A percentile compares a stretch with the other conserved stretches of the same genome.
These are phyloP conservation scores for Lasioglossum leucozonium DNA, from an alignment of 2,888 invertebrate species.

Conservation along the genomic window DNA sequence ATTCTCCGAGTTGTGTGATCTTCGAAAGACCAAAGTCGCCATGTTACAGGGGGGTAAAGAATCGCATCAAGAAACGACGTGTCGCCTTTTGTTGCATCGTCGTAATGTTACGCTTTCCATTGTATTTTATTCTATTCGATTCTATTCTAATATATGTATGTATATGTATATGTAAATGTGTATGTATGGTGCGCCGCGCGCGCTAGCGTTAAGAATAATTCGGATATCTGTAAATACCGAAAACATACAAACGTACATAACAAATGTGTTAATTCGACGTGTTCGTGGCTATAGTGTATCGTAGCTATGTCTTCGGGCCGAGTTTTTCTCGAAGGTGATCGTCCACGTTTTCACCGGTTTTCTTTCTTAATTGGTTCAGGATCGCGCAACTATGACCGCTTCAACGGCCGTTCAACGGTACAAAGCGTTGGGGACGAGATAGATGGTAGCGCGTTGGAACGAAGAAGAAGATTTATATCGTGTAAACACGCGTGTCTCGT, in stretches of 20 bases:
- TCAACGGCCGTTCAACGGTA: neutral
- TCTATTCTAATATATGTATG: neutral
- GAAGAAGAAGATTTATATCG: no score
- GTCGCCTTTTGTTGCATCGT: constrained; percentile 18
- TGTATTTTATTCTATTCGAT: neutral
- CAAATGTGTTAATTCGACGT: constrained; percentile 19
- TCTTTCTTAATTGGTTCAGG: neutral
- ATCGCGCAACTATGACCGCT: neutral
- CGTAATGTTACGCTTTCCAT: constrained; percentile 1
- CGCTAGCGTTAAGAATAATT: constrained; percentile 23
- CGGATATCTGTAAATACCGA: constrained; percentile 48
- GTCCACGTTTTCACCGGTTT: constrained; percentile 1
- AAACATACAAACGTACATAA: neutral
- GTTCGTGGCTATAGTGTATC: constrained; percentile 16
- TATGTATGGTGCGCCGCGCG: neutral
- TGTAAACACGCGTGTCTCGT: neutral
- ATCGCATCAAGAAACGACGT: constrained; percentile 12
- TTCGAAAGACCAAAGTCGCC: constrained; percentile 14
- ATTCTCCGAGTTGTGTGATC: constrained; percentile 50
- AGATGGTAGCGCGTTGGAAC: neutral
- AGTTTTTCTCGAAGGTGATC: constrained; percentile 19
- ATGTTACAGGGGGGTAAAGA: constrained; percentile 16
- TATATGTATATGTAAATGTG: neutral
- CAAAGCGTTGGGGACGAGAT: neutral
- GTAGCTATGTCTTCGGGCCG: neutral